Evolutionary conservation across 2,888 invertebrate species (phyloP), one percentile per base, ranked within the genome.

Genomic region (Quadroppia sp.): DNA sequence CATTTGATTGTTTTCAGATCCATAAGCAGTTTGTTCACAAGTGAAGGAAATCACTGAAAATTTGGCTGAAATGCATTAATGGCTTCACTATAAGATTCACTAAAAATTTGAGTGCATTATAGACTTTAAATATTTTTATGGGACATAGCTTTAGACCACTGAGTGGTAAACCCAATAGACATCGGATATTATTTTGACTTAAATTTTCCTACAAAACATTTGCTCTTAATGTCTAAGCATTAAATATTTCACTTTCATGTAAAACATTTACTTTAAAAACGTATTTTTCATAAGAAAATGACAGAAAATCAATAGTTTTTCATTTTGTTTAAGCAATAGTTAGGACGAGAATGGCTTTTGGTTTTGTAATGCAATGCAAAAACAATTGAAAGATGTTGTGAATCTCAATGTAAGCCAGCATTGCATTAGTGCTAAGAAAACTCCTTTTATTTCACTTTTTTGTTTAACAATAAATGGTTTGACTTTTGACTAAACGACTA

Each of bases 381-480:
- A 50, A 50, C 20, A 53, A 53, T 53, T 53, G 53, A 53, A 20
- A 25, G 13, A 53, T 13, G 25, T 9, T 1, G 25, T 23, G 50
- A 50, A 3, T n/a, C 13, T 59, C 6, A 2, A 59, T 59, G 28
- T 28, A 11, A 53, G 53, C 7, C 13, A 59, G 59, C 30, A 59
- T 61, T 30, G 15, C 61, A 36, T 61, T 61, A 61, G 36, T 61
- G 32, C 23, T 67, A 42, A 67, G 40, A 36, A 67, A 67, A 67
- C 20, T 40, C 23, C 40, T 67, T 42, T 40, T 67, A 67, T 67
- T 67, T n/a, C n/a, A n/a, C n/a, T n/a, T n/a, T n/a, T 67, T 67
- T 67, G 67, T 36, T 42, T 67, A 67, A 61, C 36, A 67, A 67
- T 67, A 67, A 67, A 67, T 40, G 36, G 6, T 67, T 67, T 36